Base-by-base conservation (phyloP, 2,888 invertebrate genomes). In the Meliscaeva auricollis region DNA sequence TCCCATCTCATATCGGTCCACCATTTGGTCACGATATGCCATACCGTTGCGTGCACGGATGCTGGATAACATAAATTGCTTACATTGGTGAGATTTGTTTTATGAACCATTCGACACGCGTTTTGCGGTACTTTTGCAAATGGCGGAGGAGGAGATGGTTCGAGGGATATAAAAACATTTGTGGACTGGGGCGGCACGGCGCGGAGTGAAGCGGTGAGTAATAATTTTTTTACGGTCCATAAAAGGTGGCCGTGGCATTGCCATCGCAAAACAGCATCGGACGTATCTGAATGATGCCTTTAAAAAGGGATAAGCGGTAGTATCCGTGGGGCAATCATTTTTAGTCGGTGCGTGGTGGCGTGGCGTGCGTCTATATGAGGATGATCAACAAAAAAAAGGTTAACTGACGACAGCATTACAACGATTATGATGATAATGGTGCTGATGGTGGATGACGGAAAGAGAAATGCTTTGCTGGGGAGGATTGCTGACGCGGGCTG, bases 91-190 rank as follows among this genome's bases (percentile, higher is more conserved):
- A 73, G 81, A 81, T 85, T 85, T 85, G 81, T 77, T 85, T 81
- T 81, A 85, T 85, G 85, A 81, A 85, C 81, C 85, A 81, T 76
- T 85, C 81, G 76, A 81, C 85, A 85, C 76, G 81, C 80, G 76
- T 85, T 85, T 81, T 81, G 81, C 68, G 85, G 85, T 81, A 75
- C 70, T 81, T 77, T 76, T 81, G 76, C 56, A 85, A 85, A 77
- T 72, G 80, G 62, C 38, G 41, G 66, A 9, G 80, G 41, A 30
- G 41, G 66, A 9, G 80, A 32, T 46, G 52, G 64, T 26, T 26
- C 26, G 35, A 38, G 9, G 35, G 35, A 11, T 81, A 9, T 48
- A 74, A 79, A 77, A 66, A 83, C 83, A 75, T 60, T 72, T 48
- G 79, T 69, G 69, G 78, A 75, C 56, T n/a, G n/a, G n/a, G n/a